These are phyloP conservation scores for Abramis brama DNA, from an alignment of 2,113 vertebrate genomes.

Conservation along the genomic window DNA sequence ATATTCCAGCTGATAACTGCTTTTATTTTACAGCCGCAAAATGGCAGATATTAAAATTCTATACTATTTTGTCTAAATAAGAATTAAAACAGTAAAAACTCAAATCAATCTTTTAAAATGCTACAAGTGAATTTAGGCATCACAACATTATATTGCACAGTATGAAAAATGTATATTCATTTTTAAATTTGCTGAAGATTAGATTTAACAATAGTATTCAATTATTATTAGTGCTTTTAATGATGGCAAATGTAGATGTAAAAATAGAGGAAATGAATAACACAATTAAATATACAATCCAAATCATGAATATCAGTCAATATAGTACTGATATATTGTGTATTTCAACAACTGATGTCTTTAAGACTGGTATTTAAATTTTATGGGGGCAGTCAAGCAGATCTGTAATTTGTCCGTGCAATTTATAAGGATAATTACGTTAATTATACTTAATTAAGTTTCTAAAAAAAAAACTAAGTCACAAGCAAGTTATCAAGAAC, in stretches of 20 bases:
- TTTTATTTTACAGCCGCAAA: not conserved
- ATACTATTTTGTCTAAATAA: not conserved
- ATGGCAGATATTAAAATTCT: not conserved
- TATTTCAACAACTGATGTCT: not conserved
- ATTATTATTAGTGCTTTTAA: no score
- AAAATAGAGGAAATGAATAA: not conserved
- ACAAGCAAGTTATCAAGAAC: constrained; percentile 6
- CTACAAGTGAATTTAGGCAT: no score
- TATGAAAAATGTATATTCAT: no score
- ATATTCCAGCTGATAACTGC: not conserved
- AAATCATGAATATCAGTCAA: not conserved
- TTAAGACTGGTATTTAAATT: not conserved
- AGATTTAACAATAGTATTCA: no score
- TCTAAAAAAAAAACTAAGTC: not conserved
- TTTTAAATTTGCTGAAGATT: no score
- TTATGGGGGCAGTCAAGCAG: not conserved
- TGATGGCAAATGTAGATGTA: no score
- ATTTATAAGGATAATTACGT: not conserved
- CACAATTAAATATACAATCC: not conserved
- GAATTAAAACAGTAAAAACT: not conserved
- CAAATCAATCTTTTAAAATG: not conserved
- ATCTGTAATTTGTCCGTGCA: not conserved
- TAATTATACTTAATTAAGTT: constrained; percentile 1
- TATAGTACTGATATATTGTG: no score
- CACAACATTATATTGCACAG: no score